phyloP scores from a whole-genome alignment of 2,888 invertebrate genomes.

The Buathra laborator region DNA sequence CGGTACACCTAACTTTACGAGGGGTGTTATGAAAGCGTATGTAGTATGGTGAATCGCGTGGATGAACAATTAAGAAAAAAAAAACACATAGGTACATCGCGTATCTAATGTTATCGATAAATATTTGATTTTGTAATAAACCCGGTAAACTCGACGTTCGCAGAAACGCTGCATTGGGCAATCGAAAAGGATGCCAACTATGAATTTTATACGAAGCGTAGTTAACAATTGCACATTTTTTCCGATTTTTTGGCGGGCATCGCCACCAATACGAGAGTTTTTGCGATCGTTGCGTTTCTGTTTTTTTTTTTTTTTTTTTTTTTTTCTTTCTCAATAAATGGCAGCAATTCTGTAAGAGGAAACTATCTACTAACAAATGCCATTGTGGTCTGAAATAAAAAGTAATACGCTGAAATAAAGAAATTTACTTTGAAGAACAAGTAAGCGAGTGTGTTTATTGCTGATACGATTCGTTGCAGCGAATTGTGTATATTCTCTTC shows the following conservation, averaged over 20 bases:
- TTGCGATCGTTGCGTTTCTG: slow-evolving; percentile 54
- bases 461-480: not conserved
- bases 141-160: slow-evolving; percentile 22
- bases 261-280: slow-evolving; percentile 48
- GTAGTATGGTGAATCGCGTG: slow-evolving; percentile 73
- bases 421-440: slow-evolving; percentile 75
- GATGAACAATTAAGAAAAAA: slow-evolving; percentile 69
- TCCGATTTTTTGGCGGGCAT: not conserved
- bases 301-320: not conserved
- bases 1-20: slow-evolving; percentile 57
- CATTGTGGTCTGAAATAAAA: slow-evolving; percentile 77
- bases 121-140: slow-evolving; percentile 59
- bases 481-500: not conserved
- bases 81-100: slow-evolving; percentile 77
- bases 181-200: not conserved
- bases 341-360: slow-evolving; percentile 71
- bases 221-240: slow-evolving; percentile 42
- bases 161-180: slow-evolving; percentile 46
- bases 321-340: not conserved
- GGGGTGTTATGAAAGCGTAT: slow-evolving; percentile 67
- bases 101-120: slow-evolving; percentile 79
- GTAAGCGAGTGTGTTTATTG: slow-evolving; percentile 6
- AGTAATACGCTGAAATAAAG: slow-evolving; percentile 78
- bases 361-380: slow-evolving; percentile 77
- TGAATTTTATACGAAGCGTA: slow-evolving; percentile 53